Percentiles rank a stretch among this genome's conserved stretches.
Conservation (phyloP, 2,888 invertebrate species). For the Formica aserva region DNA sequence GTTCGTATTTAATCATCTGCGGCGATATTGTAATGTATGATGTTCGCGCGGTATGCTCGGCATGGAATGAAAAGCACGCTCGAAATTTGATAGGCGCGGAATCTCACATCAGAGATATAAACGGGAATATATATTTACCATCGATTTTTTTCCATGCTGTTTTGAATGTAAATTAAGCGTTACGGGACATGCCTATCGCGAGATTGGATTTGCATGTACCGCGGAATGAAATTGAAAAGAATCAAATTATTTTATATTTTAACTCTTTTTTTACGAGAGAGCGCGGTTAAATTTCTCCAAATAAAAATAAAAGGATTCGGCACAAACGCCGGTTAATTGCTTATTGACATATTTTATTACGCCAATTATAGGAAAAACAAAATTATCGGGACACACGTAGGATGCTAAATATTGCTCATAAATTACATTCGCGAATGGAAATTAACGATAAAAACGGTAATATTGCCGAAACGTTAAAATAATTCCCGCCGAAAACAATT, state of each 20-base stretch:
- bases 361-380: constrained; percentile 14
- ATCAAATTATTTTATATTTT: constrained; percentile 37
- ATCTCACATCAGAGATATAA: constrained; percentile 24
- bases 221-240: constrained; percentile 41
- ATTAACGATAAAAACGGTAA: constrained; percentile 13
- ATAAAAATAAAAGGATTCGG: not conserved
- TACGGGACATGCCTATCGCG: constrained; percentile 23
- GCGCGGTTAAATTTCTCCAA: not conserved
- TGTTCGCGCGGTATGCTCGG: constrained; percentile 38
- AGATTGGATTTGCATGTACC: constrained; percentile 27
- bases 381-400: constrained; percentile 22
- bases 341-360: constrained; percentile 20
- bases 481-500: constrained; percentile 1
- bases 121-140: constrained; percentile 32
- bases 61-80: constrained; percentile 43
- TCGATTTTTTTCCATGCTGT: constrained; percentile 21
- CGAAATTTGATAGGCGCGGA: constrained; percentile 49
- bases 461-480: not conserved
- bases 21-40: constrained; percentile 40
- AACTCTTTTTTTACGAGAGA: not conserved
- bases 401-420: not conserved
- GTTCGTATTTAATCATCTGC: constrained; percentile 23
- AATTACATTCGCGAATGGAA: not conserved
- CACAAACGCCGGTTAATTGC: constrained; percentile 26
- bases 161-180: constrained; percentile 49